Conservation (phyloP, 2,797 vertebrate genomes). For the Pygocentrus nattereri region DNA sequence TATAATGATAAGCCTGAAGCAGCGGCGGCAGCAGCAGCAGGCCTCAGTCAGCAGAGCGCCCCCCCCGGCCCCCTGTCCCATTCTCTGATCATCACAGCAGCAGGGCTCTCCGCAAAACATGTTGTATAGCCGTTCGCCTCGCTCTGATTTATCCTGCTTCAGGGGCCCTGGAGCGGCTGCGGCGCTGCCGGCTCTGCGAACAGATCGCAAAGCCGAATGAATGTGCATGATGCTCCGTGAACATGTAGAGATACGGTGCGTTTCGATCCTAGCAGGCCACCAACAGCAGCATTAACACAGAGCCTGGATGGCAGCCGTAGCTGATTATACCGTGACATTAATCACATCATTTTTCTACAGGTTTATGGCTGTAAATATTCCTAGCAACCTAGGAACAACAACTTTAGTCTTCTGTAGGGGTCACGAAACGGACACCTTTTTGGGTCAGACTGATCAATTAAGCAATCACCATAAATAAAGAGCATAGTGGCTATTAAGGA, state of each 20-base stretch:
- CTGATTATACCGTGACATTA: no score
- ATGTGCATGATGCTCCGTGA: background rate
- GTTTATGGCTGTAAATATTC: no score
- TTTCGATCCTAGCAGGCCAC: background rate
- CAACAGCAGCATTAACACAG: background rate
- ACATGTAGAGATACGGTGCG: background rate
- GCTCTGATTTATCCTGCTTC: conserved; percentile 48
- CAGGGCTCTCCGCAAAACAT: conserved; percentile 43
- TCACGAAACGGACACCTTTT: no score
- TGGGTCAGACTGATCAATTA: no score
- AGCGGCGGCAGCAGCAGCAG: conserved; percentile 19
- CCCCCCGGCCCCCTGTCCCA: conserved; percentile 25
- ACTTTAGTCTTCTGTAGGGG: no score
- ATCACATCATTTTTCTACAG: no score
- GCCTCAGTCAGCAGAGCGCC: conserved; percentile 33
- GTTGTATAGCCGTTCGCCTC: conserved; percentile 40
- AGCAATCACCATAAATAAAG: no score
- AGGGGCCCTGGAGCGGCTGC: background rate
- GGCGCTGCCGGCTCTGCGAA: conserved; percentile 4
- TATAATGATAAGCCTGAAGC: conserved; percentile 49
- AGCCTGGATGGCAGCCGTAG: background rate
- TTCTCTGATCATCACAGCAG: conserved; percentile 55
- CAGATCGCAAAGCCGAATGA: background rate
- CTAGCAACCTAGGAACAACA: no score
- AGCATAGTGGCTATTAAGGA: no score